phyloP scores from a whole-genome alignment of 2,888 invertebrate genomes.

The Acrobasis repandana region DNA sequence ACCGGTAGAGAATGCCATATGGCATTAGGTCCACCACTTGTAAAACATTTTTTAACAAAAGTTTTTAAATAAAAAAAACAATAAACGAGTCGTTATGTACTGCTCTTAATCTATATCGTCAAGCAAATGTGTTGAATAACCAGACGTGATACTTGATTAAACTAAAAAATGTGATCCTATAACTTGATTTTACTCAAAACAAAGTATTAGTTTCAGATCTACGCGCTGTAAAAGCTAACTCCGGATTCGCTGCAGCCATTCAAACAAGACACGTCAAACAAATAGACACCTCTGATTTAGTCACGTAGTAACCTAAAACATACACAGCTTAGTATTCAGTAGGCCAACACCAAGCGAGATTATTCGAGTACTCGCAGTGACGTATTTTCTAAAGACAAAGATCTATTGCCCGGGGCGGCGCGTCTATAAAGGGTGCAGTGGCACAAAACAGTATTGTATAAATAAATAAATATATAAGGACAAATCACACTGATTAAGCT shows the following conservation, averaged over 20 bases:
- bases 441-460: no score
- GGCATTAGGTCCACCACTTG: no score
- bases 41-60: no score
- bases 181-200: background rate
- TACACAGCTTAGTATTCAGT: slow-evolving; percentile 18
- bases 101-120: no score
- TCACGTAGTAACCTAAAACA: slow-evolving; percentile 12
- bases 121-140: background rate
- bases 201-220: background rate
- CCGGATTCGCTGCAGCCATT: slow-evolving; percentile 1
- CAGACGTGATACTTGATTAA: background rate
- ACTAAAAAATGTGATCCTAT: background rate
- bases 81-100: no score
- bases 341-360: slow-evolving; percentile 10
- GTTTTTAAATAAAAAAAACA: no score
- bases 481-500: no score
- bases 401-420: no score
- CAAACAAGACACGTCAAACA: slow-evolving; percentile 2
- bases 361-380: slow-evolving; percentile 10
- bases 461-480: no score
- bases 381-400: no score
- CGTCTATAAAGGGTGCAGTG: no score
- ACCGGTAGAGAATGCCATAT: no score
- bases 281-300: slow-evolving; percentile 1
- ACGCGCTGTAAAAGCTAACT: background rate